Conservation (phyloP, 2,797 vertebrate species). For the Cossypha caffra region DNA sequence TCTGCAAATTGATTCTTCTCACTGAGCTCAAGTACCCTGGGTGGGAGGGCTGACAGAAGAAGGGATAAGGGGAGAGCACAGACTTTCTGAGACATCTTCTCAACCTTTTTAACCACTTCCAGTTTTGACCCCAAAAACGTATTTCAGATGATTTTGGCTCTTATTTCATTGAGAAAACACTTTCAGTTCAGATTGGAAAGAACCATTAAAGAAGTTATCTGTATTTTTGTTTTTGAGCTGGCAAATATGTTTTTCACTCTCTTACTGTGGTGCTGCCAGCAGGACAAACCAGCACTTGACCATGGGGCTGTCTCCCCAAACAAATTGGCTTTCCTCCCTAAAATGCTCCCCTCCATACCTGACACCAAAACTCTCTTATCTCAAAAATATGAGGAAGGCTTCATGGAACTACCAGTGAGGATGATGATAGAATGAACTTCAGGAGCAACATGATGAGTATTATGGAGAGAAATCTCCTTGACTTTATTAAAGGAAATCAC, state of each 20-base stretch:
- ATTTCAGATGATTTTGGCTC: neutral
- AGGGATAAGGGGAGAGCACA: neutral
- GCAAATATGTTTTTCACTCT: neutral
- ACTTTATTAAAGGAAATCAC: conserved; percentile 38
- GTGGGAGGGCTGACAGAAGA: neutral
- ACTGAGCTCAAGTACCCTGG: neutral
- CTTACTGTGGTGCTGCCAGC: neutral
- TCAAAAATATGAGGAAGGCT: neutral
- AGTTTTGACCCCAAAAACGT: neutral
- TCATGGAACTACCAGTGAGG: neutral
- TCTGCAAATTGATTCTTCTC: neutral
- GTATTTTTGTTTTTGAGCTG: neutral
- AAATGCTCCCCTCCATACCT: neutral
- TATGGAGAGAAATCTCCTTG: conserved; percentile 49
- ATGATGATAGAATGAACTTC: conserved; percentile 5
- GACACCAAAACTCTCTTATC: neutral
- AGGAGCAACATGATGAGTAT: neutral
- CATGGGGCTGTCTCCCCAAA: neutral
- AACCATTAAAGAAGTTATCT: neutral
- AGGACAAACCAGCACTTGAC: neutral
- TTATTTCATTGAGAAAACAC: neutral
- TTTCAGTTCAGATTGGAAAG: neutral
- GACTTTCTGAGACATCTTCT: neutral
- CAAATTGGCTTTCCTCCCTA: neutral
- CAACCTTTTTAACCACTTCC: neutral